Conservation (phyloP, 2,888 invertebrate species). For the Schrankia costaestrigalis region DNA sequence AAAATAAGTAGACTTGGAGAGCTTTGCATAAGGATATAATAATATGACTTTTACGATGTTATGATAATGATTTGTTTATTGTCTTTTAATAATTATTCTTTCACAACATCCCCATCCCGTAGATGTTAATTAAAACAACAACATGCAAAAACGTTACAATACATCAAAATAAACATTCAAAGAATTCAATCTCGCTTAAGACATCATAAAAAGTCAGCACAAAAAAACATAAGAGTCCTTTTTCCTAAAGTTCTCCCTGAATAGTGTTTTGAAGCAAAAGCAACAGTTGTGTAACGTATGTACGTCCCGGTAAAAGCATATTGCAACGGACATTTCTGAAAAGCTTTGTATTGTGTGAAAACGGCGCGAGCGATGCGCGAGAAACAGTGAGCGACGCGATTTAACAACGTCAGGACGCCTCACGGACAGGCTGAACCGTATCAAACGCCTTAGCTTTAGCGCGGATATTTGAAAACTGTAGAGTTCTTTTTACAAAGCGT, state of each 20-base stretch:
- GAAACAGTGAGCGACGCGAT: constrained; percentile 56
- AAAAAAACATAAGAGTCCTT: neutral
- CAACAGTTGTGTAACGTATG: constrained; percentile 42
- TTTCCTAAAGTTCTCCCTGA: too few species aligned
- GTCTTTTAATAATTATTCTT: too few species aligned
- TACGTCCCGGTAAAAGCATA: constrained; percentile 12
- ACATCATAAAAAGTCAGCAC: too few species aligned
- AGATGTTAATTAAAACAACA: too few species aligned
- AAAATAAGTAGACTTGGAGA: too few species aligned
- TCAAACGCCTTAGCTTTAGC: constrained; percentile 27
- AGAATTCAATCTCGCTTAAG: too few species aligned
- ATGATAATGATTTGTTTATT: too few species aligned
- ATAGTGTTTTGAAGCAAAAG: constrained; percentile 31
- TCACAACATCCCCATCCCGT: too few species aligned
- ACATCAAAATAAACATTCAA: too few species aligned
- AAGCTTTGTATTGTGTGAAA: constrained; percentile 33
- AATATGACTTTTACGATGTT: too few species aligned
- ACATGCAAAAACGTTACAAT: too few species aligned
- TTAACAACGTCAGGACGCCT: constrained; percentile 53
- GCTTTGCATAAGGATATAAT: too few species aligned
- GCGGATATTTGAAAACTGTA: constrained; percentile 42
- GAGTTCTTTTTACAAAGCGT: neutral
- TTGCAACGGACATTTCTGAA: constrained; percentile 31
- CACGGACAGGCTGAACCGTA: constrained; percentile 16
- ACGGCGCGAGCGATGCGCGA: constrained; percentile 39